phyloP scores from a whole-genome alignment of 1,140 invertebrate species.

The Drosophila tristis region DNA sequence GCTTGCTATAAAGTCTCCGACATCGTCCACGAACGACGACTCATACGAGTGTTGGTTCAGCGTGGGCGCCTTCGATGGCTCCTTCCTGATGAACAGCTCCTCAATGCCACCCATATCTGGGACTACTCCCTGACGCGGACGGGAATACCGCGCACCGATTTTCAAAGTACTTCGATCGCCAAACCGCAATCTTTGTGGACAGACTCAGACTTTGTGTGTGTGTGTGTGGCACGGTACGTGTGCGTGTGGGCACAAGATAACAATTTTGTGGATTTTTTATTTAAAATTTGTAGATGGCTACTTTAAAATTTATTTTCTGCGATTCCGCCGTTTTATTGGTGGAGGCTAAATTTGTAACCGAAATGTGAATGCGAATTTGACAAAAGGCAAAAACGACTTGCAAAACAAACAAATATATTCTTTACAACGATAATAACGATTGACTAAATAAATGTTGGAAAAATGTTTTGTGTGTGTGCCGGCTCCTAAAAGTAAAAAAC shows the following conservation, averaged over 20 bases:
- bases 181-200: background rate
- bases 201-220: too few species aligned
- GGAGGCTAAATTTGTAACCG: constrained; percentile 21
- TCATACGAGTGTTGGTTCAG: constrained; percentile 52
- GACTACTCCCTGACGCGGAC: constrained; percentile 3
- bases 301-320: constrained; percentile 64
- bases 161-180: constrained; percentile 8
- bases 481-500: constrained; percentile 78
- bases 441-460: constrained; percentile 16
- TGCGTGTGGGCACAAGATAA: background rate
- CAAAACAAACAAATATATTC: constrained; percentile 21
- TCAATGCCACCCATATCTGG: constrained; percentile 53
- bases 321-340: constrained; percentile 16
- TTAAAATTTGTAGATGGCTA: constrained; percentile 64
- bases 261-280: constrained; percentile 37
- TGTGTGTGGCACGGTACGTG: background rate
- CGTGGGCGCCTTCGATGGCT: constrained; percentile 55
- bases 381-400: constrained; percentile 7
- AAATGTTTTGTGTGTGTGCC: constrained; percentile 65
- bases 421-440: constrained; percentile 40
- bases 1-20: constrained; percentile 15
- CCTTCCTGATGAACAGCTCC: constrained; percentile 59
- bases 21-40: constrained; percentile 50
- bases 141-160: background rate
- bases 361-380: constrained; percentile 44